These are phyloP conservation scores for Myotis lucifugus DNA, from an alignment of 2,113 vertebrate genomes.

Conservation along the genomic window DNA sequence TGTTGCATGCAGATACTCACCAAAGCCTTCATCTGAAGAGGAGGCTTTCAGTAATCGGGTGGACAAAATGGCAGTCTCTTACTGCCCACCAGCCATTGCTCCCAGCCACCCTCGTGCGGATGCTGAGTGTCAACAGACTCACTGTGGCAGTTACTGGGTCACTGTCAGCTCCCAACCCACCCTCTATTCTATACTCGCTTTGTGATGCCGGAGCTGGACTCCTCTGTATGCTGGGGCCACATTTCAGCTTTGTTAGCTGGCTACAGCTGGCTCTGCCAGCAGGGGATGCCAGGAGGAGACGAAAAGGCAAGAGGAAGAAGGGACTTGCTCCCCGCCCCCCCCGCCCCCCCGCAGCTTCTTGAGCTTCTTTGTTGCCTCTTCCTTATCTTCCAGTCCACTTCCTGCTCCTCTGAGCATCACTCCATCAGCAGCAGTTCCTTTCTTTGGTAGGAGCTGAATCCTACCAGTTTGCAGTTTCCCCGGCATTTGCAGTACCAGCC, in stretches of 20 bases:
- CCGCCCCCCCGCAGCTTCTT: neutral
- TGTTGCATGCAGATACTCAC: neutral
- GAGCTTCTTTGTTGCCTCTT: neutral
- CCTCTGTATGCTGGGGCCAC: neutral
- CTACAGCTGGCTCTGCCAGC: neutral
- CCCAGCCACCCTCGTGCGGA: neutral
- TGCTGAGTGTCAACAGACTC: neutral
- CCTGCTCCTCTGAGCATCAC: neutral
- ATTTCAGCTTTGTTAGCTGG: neutral
- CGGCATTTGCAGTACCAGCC: neutral
- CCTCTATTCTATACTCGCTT: neutral
- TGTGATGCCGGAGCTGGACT: neutral
- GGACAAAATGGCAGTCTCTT: neutral
- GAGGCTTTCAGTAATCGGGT: neutral
- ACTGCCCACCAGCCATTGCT: neutral
- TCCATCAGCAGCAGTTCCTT: neutral
- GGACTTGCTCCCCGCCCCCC: neutral
- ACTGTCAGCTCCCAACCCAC: neutral
- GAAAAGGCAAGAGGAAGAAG: neutral
- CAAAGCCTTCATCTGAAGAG: neutral
- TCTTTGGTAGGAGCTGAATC: neutral
- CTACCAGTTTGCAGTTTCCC: neutral
- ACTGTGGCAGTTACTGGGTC: neutral
- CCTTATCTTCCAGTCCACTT: neutral
- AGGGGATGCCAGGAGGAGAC: neutral